These are phyloP conservation scores for Elaphurus davidianus DNA, from an alignment of 2,113 vertebrate genomes.

Conservation along the genomic window DNA sequence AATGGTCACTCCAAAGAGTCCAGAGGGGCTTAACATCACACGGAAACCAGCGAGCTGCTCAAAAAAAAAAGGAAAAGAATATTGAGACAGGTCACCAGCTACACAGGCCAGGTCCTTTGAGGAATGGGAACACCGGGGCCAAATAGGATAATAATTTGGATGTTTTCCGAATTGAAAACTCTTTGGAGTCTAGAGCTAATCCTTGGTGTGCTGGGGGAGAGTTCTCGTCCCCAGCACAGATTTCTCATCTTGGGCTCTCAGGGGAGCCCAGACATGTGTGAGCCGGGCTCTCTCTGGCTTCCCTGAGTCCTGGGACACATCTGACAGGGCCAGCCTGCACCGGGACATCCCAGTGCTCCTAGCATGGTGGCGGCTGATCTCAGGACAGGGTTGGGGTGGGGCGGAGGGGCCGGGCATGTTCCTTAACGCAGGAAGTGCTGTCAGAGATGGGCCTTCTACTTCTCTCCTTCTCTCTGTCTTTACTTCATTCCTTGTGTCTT, in stretches of 20 bases:
- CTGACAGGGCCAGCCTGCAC: not conserved
- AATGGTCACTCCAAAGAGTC: not conserved
- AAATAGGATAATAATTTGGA: not conserved
- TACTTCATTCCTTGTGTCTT: not conserved
- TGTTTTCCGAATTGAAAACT: not conserved
- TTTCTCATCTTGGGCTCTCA: not conserved
- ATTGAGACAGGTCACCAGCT: not conserved
- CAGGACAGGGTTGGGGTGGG: not conserved
- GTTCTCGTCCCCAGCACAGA: not conserved
- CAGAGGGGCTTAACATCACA: not conserved
- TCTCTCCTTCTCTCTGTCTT: not conserved
- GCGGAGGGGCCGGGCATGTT: not conserved
- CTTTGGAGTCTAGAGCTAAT: not conserved
- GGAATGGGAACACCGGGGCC: not conserved
- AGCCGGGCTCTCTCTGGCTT: not conserved
- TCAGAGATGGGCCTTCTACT: not conserved
- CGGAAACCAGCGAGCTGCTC: not conserved
- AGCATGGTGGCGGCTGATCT: not conserved
- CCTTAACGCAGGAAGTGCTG: not conserved
- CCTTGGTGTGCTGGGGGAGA: not conserved
- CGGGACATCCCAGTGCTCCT: fast-evolving
- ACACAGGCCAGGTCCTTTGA: not conserved
- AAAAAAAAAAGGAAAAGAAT: not conserved
- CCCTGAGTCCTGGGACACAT: not conserved
- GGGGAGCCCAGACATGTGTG: not conserved